Conservation (phyloP, 2,888 invertebrate species). For the Tenthredo amoena region DNA sequence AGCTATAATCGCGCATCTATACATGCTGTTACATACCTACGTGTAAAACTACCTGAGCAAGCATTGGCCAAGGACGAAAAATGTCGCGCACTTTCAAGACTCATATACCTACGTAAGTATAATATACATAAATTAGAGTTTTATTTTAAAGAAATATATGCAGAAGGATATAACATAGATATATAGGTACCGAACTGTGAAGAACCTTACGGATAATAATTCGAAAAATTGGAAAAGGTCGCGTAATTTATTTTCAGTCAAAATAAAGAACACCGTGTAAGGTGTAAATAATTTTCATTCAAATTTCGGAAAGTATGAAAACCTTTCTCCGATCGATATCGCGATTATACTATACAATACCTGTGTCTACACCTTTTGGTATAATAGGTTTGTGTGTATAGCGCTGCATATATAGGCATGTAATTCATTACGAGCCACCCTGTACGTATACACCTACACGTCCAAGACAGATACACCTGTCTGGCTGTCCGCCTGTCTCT, state of each 20-base stretch:
- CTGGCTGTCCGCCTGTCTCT: constrained; percentile 38
- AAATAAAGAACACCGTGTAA: no score
- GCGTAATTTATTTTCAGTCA: neutral
- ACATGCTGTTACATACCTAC: neutral
- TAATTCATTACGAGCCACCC: neutral
- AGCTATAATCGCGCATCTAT: neutral
- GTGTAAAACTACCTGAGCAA: constrained; percentile 9
- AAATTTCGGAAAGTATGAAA: neutral
- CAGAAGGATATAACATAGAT: neutral
- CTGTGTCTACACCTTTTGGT: neutral
- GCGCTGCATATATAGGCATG: neutral
- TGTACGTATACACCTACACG: constrained; percentile 21
- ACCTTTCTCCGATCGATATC: neutral
- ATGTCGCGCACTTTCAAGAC: constrained; percentile 45
- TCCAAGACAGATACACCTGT: constrained; percentile 32
- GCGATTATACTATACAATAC: neutral
- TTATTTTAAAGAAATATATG: neutral
- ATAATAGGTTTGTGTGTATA: neutral
- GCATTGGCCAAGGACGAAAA: constrained; percentile 42
- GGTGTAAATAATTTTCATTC: neutral
- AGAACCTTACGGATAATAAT: neutral
- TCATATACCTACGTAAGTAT: neutral
- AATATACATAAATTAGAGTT: neutral
- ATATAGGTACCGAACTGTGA: neutral
- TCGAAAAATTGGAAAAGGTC: neutral